These are phyloP conservation scores for Stenolophus ochropezus DNA, from an alignment of 2,888 invertebrate genomes.

Conservation along the genomic window DNA sequence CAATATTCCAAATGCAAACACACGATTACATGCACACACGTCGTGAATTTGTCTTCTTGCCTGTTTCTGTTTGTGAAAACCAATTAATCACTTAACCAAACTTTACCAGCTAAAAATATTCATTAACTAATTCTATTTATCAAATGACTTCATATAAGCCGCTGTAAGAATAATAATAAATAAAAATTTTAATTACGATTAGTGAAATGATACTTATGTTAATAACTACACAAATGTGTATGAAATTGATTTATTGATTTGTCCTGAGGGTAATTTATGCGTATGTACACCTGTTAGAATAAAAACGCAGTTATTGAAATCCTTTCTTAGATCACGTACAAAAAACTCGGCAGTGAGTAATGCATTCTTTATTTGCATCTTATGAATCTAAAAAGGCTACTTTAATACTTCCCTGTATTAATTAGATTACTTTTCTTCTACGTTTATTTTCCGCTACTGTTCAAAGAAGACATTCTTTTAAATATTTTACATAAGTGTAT, in stretches of 20 bases:
- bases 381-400: background rate
- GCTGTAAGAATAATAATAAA: constrained; percentile 48
- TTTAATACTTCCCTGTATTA: background rate
- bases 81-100: background rate
- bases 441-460: no score
- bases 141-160: background rate
- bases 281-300: constrained; percentile 29
- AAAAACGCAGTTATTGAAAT: constrained; percentile 25
- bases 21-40: background rate
- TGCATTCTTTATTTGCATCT: background rate
- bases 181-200: constrained; percentile 56
- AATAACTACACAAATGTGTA: constrained; percentile 50
- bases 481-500: no score
- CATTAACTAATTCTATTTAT: background rate
- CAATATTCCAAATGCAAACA: constrained; percentile 23
- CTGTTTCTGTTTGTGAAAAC: background rate
- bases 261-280: constrained; percentile 39
- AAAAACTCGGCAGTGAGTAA: background rate
- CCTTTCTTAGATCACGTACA: background rate
- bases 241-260: constrained; percentile 49
- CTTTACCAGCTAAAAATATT: background rate
- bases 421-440: background rate
- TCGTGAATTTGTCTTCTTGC: background rate
- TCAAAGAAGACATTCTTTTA: no score
- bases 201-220: constrained; percentile 46